These are phyloP conservation scores for Cuniculus paca DNA, from an alignment of 2,797 vertebrate species.

Conservation along the genomic window DNA sequence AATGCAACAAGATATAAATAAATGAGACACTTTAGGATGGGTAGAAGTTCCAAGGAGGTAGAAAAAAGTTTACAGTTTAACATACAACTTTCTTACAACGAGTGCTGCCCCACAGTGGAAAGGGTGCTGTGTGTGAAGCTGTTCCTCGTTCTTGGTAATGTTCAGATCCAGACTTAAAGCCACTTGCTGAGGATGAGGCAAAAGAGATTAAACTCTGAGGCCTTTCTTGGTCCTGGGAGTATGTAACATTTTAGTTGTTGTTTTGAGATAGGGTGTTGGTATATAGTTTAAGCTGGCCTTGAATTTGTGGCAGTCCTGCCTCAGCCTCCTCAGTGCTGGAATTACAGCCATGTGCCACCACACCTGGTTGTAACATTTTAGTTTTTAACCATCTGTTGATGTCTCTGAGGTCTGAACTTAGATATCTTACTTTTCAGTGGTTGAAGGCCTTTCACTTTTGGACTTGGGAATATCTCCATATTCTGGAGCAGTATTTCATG, in stretches of 20 bases:
- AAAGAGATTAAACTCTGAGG: background rate
- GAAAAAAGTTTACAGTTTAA: constrained; percentile 20
- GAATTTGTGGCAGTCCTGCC: background rate
- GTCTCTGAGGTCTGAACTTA: constrained; percentile 55
- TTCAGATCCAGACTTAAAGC: constrained; percentile 41
- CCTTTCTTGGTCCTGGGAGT: constrained; percentile 3
- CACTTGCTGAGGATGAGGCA: constrained; percentile 5
- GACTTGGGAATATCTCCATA: constrained; percentile 98
- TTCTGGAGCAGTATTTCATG: constrained; percentile 97
- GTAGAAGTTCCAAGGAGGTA: background rate
- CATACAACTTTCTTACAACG: constrained; percentile 2
- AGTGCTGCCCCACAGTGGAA: background rate
- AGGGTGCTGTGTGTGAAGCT: background rate
- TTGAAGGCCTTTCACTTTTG: constrained; percentile 96
- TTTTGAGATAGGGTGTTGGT: background rate
- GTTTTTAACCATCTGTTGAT: constrained; percentile 11
- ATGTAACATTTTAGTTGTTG: constrained; percentile 23
- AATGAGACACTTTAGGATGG: background rate
- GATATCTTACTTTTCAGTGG: constrained; percentile 91
- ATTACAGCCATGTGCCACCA: background rate
- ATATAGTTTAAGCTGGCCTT: background rate
- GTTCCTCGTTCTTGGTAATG: background rate
- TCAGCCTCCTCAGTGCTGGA: background rate
- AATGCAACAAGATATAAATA: constrained; percentile 11
- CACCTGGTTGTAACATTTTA: background rate